A percentile compares a stretch with the other conserved stretches of the same genome.
phyloP scores from a whole-genome alignment of 2,113 vertebrate species.

The Petrocephalus zakoni region DNA sequence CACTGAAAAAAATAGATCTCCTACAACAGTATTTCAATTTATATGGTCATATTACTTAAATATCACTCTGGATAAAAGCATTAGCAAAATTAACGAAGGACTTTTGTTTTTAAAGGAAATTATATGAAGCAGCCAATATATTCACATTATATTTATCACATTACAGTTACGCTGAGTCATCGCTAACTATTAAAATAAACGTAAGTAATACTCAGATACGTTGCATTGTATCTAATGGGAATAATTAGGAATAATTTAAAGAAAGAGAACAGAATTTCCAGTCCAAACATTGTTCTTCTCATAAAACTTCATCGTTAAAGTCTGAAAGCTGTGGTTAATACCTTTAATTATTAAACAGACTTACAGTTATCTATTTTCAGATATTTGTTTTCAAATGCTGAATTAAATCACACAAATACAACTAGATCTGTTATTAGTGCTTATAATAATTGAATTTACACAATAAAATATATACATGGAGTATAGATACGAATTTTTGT shows the following conservation, averaged over 20 bases:
- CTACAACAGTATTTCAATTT: conserved; percentile 28
- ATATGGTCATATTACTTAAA: conserved; percentile 8
- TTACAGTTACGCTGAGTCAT: conserved; percentile 55
- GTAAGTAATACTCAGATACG: conserved; percentile 39
- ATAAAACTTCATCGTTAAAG: conserved; percentile 43
- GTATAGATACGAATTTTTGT: conserved; percentile 62
- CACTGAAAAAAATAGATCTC: neutral
- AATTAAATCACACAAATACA: conserved; percentile 71
- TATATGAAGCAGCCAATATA: conserved; percentile 56
- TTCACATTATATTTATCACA: conserved; percentile 62
- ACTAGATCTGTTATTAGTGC: conserved; percentile 59
- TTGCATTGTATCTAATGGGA: conserved; percentile 55
- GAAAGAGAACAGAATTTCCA: conserved; percentile 52
- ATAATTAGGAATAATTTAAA: conserved; percentile 51
- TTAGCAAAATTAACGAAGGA: conserved; percentile 42
- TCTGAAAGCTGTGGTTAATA: conserved; percentile 56
- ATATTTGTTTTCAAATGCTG: conserved; percentile 57
- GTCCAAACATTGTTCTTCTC: conserved; percentile 50
- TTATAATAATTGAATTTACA: conserved; percentile 68
- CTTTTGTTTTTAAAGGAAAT: conserved; percentile 36
- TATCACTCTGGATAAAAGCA: conserved; percentile 43
- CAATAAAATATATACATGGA: conserved; percentile 71
- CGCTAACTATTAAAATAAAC: conserved; percentile 59
- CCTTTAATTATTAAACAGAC: conserved; percentile 59
- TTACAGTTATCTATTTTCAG: conserved; percentile 56